Evolutionary conservation across 2,888 invertebrate genomes (phyloP), one percentile per base, ranked within the genome.

Genomic region (Agrotis exclamationis): DNA sequence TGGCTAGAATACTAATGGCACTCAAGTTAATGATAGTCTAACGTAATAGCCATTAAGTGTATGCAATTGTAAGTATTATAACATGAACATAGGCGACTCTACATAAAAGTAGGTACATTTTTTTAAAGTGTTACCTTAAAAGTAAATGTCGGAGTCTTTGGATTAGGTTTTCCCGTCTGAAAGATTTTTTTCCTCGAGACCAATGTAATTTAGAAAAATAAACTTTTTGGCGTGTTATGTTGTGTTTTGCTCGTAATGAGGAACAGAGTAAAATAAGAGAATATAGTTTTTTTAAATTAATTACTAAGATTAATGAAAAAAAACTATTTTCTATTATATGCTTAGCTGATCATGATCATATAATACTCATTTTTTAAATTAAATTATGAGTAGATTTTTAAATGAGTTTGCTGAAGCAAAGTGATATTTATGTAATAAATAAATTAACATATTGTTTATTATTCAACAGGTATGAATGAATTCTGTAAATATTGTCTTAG

Each of bases 401-500:
- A 18, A 14, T 45, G 16, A 51, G 11, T 33, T 18, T 33, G 39
- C 44, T 66, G 1, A 50, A 18, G 28, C 18, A n/a, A 54, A 56
- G 54, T 47, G 16, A 47, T 47, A 13, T 24, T n/a, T 2, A n/a
- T n/a, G n/a, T n/a, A n/a, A n/a, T n/a, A n/a, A 22, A 1, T 58
- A n/a, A 13, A 59, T 9, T 0, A 48, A 44, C 20, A 14, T 3
- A 57, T 70, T 18, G 20, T 28, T 70, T 18, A 28, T 28, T 54
- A 54, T 50, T 44, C 44, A 22, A 18, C 33, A 24, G 3, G 5
- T 58, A 22, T 22, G 51, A 51, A 76, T 58, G 28, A 66, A 11
- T 47, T 39, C 24, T 39, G 16, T 20, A 33, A 20, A 22, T 4
- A 33, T 48, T 74, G 22, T 74, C 28, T 9, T 22, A 4, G 13